These are phyloP conservation scores for Erebia aethiops DNA, from an alignment of 2,888 invertebrate genomes.

Conservation along the genomic window DNA sequence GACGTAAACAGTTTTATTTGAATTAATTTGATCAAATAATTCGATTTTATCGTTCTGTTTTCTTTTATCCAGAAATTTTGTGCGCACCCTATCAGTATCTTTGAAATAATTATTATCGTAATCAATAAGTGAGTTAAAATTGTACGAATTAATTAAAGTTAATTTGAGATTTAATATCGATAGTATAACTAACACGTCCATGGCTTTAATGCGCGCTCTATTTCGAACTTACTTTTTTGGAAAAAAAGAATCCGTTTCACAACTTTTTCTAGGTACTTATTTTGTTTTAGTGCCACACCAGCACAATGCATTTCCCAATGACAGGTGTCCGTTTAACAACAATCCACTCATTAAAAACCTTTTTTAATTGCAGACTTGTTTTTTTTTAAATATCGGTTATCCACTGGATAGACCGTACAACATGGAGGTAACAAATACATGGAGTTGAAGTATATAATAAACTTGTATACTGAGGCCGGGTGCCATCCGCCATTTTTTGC, in stretches of 20 bases:
- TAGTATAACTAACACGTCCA: not conserved
- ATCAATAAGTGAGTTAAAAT: not conserved
- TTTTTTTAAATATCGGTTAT: not conserved
- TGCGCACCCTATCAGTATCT: slow-evolving; percentile 27
- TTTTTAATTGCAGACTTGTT: not conserved
- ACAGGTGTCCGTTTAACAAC: no score
- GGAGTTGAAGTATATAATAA: no score
- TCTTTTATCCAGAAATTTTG: slow-evolving; percentile 45
- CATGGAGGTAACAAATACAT: no score
- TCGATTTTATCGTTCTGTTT: slow-evolving; percentile 38
- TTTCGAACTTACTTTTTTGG: not conserved
- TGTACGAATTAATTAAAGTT: not conserved
- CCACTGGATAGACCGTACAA: no score
- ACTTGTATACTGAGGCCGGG: no score
- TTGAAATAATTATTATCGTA: not conserved
- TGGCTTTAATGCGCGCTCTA: not conserved
- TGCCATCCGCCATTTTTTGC: no score
- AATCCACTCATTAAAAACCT: not conserved
- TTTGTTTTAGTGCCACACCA: no score
- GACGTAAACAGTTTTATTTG: slow-evolving; percentile 46
- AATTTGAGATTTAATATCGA: not conserved
- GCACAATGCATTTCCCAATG: no score
- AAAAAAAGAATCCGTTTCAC: not conserved
- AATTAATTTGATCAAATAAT: slow-evolving; percentile 36
- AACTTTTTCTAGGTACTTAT: no score